Conservation (phyloP, 2,888 invertebrate species). For the Lasioglossum vierecki region DNA sequence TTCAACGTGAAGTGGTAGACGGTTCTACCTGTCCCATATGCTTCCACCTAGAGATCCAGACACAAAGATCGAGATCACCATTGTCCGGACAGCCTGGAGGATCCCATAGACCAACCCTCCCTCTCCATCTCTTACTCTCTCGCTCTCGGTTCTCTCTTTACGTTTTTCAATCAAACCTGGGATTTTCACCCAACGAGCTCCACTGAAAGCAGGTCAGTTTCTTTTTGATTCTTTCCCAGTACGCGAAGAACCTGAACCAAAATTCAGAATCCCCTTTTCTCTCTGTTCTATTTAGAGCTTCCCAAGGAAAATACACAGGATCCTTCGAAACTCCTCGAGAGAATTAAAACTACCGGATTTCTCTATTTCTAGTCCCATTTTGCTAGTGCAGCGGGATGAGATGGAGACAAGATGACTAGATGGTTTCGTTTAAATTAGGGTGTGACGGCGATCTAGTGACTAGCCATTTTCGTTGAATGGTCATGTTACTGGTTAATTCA, state of each 20-base stretch:
- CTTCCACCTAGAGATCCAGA: constrained; percentile 40
- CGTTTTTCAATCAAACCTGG: constrained; percentile 52
- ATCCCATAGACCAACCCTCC: background rate
- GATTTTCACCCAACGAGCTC: constrained; percentile 54
- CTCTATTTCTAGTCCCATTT: background rate
- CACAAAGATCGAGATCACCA: constrained; percentile 63
- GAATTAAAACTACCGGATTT: background rate
- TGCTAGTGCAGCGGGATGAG: background rate
- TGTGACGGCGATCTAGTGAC: background rate
- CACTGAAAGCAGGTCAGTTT: constrained; percentile 57
- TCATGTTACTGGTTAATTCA: background rate
- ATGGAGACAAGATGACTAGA: background rate
- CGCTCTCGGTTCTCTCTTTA: background rate
- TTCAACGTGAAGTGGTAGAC: constrained; percentile 1
- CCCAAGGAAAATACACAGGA: background rate
- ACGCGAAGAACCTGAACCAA: constrained; percentile 29
- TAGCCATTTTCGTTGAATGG: background rate
- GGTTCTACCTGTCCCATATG: constrained; percentile 69
- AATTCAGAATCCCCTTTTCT: background rate
- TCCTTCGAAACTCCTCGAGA: background rate
- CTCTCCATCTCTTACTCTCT: background rate
- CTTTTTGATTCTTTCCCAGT: constrained; percentile 32
- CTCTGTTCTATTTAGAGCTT: constrained; percentile 21
- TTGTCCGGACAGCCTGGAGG: constrained; percentile 53
- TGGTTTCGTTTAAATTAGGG: background rate